Conservation (phyloP, 2,797 vertebrate species). For the Paramormyrops hopkinsi region DNA sequence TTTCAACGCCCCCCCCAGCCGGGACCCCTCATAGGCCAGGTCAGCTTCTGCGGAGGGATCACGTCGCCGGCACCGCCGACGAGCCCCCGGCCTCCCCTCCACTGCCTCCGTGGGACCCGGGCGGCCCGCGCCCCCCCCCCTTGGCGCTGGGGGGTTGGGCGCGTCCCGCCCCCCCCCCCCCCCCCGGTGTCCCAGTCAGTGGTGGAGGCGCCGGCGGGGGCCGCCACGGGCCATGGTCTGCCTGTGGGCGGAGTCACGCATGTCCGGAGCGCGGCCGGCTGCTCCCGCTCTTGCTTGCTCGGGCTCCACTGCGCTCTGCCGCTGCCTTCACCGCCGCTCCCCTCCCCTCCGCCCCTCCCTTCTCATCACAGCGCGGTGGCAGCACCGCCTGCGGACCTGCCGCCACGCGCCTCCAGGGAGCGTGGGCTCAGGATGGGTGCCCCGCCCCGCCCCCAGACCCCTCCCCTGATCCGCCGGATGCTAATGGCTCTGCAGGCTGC, state of each 20-base stretch:
- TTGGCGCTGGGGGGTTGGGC: not conserved
- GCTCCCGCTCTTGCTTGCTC: slow-evolving; percentile 23
- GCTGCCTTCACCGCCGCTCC: slow-evolving; percentile 38
- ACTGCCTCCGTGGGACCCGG: slow-evolving; percentile 38
- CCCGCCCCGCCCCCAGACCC: not conserved
- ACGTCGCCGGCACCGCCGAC: not conserved
- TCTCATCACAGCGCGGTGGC: slow-evolving; percentile 17
- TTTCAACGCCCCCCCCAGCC: slow-evolving; percentile 38
- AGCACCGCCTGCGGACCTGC: slow-evolving; percentile 11
- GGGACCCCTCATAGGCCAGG: slow-evolving; percentile 28
- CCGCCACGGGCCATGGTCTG: not conserved
- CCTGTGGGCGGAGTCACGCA: slow-evolving; percentile 33
- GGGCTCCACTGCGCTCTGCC: slow-evolving; percentile 16
- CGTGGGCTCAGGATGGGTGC: not conserved
- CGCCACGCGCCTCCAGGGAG: slow-evolving; percentile 21
- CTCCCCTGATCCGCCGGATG: not conserved
- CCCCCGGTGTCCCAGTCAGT: slow-evolving; percentile 51
- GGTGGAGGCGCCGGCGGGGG: not conserved
- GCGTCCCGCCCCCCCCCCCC: slow-evolving; percentile 47
- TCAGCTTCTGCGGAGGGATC: not conserved
- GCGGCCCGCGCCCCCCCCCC: too few species aligned
- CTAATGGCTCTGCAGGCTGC: slow-evolving; percentile 16
- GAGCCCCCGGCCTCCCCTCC: slow-evolving; percentile 42
- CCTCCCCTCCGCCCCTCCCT: slow-evolving; percentile 31
- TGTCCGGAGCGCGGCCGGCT: slow-evolving; percentile 33